Conservation (phyloP, 2,113 vertebrate genomes). For the Ictalurus furcatus region DNA sequence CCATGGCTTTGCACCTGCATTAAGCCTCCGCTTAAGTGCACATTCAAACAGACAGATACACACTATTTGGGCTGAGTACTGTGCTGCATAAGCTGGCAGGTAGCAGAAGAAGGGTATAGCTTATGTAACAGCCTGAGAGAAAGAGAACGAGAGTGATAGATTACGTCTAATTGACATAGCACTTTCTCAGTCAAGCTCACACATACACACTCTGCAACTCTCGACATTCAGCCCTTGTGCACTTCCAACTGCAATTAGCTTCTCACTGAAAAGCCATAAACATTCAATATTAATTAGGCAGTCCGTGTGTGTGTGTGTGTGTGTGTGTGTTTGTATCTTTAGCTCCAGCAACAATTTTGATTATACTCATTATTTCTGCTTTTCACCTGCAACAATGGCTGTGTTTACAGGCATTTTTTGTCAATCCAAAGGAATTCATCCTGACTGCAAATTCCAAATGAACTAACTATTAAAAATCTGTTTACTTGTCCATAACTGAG, state of each 20-base stretch:
- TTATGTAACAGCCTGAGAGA: constrained; percentile 2
- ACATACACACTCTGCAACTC: background rate
- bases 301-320: background rate
- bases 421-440: background rate
- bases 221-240: constrained; percentile 1
- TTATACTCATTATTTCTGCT: constrained; percentile 15
- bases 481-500: background rate
- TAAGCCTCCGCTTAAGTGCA: background rate
- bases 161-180: constrained; percentile 21
- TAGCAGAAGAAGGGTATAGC: background rate
- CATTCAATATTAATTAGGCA: constrained; percentile 31
- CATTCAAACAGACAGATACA: constrained; percentile 11
- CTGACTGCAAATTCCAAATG: background rate
- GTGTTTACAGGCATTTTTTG: background rate
- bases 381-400: constrained; percentile 7
- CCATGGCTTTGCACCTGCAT: background rate
- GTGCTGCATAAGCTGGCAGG: background rate
- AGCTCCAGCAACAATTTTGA: constrained; percentile 12
- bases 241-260: constrained; percentile 29
- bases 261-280: constrained; percentile 32
- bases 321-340: background rate
- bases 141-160: background rate
- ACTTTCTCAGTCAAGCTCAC: background rate
- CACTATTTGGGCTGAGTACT: background rate
- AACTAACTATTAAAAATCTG: background rate